Evolutionary conservation across 2,113 vertebrate genomes (phyloP).

Genomic region (Melanocharis versteri): DNA sequence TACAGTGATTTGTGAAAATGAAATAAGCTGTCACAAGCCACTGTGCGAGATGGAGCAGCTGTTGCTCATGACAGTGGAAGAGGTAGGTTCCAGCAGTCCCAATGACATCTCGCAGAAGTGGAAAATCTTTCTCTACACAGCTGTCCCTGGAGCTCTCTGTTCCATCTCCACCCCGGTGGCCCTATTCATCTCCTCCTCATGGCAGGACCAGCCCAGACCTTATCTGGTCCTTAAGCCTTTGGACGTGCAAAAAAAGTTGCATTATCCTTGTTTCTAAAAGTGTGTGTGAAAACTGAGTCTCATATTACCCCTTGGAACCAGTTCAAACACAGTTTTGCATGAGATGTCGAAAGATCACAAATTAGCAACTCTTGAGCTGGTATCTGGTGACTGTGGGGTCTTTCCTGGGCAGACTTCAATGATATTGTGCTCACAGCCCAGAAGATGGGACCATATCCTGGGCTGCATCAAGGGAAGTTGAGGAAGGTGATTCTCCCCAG

Average conservation of each 20-base stretch:
- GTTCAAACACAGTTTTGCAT: background rate
- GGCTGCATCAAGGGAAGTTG: background rate
- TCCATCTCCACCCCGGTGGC: background rate
- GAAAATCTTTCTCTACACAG: background rate
- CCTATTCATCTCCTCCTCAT: background rate
- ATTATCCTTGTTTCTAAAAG: background rate
- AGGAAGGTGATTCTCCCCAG: background rate
- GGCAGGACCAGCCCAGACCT: background rate
- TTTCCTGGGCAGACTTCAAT: background rate
- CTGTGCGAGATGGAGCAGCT: background rate
- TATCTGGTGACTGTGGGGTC: background rate
- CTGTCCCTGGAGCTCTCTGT: background rate
- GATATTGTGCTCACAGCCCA: fast-evolving
- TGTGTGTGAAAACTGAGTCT: fast-evolving
- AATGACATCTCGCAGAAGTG: background rate
- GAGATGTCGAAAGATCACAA: background rate
- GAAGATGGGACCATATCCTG: fast-evolving
- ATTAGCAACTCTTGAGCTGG: background rate
- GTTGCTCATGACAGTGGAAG: background rate
- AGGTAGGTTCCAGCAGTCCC: background rate
- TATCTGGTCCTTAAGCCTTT: background rate
- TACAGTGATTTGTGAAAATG: background rate
- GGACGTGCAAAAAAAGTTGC: fast-evolving
- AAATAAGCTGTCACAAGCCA: background rate
- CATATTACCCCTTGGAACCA: fast-evolving